Evolutionary conservation across 2,113 vertebrate species (phyloP).

Genomic region (Chascanopsetta lugubris): DNA sequence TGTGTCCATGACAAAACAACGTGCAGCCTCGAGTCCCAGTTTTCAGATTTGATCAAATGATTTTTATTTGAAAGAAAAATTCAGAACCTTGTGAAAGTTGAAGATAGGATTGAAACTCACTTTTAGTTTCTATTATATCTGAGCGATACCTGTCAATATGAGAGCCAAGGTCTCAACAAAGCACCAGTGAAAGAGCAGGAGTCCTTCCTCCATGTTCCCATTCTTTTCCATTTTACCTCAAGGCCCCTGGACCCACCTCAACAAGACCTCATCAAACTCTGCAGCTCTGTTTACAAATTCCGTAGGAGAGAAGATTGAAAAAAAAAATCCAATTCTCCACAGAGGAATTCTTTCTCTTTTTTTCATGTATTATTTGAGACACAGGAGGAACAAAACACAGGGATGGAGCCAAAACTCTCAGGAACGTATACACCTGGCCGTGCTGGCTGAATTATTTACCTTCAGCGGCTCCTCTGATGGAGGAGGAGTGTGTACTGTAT

Average conservation of each 20-base stretch:
- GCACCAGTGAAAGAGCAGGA: conserved; percentile 18
- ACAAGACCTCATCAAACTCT: conserved; percentile 69
- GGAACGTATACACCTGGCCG: conserved; percentile 53
- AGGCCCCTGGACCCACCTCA: conserved; percentile 54
- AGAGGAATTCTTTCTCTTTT: conserved; percentile 40
- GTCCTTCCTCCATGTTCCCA: conserved; percentile 46
- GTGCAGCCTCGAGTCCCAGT: too few species aligned
- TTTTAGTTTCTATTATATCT: conserved; percentile 40
- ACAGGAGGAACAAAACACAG: conserved; percentile 53
- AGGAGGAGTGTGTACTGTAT: conserved; percentile 53
- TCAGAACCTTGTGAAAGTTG: conserved; percentile 5
- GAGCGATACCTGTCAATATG: conserved; percentile 26
- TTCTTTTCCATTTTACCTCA: conserved; percentile 65
- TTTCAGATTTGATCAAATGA: too few species aligned
- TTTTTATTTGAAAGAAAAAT: neutral
- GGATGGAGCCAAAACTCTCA: conserved; percentile 55
- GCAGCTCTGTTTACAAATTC: conserved; percentile 69
- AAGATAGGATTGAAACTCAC: conserved; percentile 16
- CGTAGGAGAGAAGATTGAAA: conserved; percentile 53
- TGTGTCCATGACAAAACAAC: too few species aligned
- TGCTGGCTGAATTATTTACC: conserved; percentile 74
- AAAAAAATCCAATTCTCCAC: conserved; percentile 65
- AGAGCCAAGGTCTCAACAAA: conserved; percentile 42
- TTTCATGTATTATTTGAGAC: conserved; percentile 71
- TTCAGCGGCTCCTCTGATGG: conserved; percentile 51